Percentiles rank a stretch among this genome's conserved stretches.
phyloP scores from a whole-genome alignment of 2,888 invertebrate genomes.

The Andrena flavipes region DNA sequence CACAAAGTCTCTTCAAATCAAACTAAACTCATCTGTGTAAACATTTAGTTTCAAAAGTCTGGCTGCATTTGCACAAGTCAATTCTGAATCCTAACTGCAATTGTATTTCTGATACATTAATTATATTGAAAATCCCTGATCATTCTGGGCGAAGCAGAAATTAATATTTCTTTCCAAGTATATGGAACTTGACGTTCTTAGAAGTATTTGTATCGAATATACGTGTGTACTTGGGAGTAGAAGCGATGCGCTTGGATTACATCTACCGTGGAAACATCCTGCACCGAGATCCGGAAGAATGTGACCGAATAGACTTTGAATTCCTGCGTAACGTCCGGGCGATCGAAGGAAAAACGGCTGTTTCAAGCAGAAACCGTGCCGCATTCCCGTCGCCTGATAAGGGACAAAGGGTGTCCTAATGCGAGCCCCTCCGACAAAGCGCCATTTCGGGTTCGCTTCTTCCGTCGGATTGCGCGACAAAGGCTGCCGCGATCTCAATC shows the following conservation, averaged over 20 bases:
- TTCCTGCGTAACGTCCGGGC: slow-evolving; percentile 23
- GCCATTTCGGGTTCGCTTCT: slow-evolving; percentile 72
- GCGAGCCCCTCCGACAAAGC: slow-evolving; percentile 75
- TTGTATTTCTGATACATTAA: too few species aligned
- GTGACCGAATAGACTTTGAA: neutral
- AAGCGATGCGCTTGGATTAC: neutral
- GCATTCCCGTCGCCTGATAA: slow-evolving; percentile 72
- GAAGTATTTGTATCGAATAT: too few species aligned
- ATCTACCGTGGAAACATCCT: neutral
- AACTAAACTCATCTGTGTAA: neutral
- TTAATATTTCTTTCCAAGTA: neutral
- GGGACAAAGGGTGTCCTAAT: slow-evolving; percentile 79
- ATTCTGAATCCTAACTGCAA: too few species aligned
- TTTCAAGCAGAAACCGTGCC: slow-evolving; percentile 55
- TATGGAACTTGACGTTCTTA: neutral
- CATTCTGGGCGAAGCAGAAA: too few species aligned
- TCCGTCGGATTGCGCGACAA: slow-evolving; percentile 71
- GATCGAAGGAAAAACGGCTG: slow-evolving; percentile 54
- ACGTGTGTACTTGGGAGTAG: neutral
- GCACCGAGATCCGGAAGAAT: neutral
- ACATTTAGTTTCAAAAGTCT: neutral
- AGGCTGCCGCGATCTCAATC: slow-evolving; percentile 81
- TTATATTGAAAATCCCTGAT: too few species aligned
- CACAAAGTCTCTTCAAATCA: too few species aligned
- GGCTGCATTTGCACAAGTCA: too few species aligned